Conservation (phyloP, 2,113 vertebrate genomes). For the Phalacrocorax aristotelis region DNA sequence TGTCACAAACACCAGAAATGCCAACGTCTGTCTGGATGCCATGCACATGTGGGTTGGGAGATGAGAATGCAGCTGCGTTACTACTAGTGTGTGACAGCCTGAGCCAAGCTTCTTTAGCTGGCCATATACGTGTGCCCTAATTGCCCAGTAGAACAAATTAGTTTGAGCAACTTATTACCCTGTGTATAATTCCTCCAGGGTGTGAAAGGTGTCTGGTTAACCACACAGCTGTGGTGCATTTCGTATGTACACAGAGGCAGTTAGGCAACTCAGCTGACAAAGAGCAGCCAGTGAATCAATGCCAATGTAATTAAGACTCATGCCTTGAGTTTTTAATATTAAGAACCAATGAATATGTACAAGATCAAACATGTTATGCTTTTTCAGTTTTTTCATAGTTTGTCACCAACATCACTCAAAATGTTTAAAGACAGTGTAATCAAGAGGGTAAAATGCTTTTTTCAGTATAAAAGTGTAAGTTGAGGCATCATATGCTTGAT, state of each 20-base stretch:
- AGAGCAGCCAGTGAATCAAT: background rate
- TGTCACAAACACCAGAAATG: background rate
- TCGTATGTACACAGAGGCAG: rapidly evolving
- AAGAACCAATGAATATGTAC: too few species aligned
- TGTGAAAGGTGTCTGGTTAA: background rate
- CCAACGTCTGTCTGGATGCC: background rate
- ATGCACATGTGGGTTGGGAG: rapidly evolving
- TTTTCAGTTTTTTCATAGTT: background rate
- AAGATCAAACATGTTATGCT: background rate
- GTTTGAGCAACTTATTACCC: background rate
- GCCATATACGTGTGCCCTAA: background rate
- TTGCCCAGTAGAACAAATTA: background rate
- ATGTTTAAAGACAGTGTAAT: background rate
- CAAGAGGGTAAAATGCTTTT: background rate
- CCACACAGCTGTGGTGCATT: rapidly evolving
- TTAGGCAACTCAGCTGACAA: background rate
- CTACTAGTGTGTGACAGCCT: background rate
- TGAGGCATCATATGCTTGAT: background rate
- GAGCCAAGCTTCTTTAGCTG: background rate
- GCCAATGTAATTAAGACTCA: background rate
- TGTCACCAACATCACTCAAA: background rate
- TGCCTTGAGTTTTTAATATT: background rate
- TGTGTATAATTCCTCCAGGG: background rate
- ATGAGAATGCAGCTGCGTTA: background rate
- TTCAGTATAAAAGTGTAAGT: background rate